A percentile compares a stretch with the other conserved stretches of the same genome.
Conservation (phyloP, 2,113 vertebrate species). For the Callorhinus ursinus region DNA sequence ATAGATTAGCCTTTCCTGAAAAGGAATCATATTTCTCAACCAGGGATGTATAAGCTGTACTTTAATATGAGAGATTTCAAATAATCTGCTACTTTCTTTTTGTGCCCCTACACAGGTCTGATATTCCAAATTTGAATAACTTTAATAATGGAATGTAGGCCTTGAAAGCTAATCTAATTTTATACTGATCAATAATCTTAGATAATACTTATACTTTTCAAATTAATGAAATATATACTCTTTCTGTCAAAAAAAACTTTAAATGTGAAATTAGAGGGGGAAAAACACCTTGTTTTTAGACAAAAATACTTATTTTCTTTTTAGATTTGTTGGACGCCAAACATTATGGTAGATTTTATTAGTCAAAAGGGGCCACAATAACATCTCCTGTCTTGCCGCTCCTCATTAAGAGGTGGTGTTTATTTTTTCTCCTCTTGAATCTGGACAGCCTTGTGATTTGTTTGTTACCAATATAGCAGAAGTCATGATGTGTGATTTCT, state of each 20-base stretch:
- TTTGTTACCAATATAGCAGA: background rate
- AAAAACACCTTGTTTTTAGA: background rate
- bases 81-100: background rate
- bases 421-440: background rate
- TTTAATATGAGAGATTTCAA: background rate
- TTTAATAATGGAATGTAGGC: background rate
- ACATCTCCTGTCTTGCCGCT: background rate
- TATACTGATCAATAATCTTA: background rate
- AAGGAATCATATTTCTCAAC: background rate
- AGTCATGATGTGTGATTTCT: background rate
- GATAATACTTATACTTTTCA: background rate
- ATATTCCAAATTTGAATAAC: background rate
- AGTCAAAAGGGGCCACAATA: background rate
- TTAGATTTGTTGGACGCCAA: background rate
- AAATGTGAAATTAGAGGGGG: background rate
- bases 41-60: background rate
- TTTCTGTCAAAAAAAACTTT: background rate
- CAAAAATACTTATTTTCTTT: background rate
- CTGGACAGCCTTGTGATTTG: background rate
- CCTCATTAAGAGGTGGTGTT: background rate
- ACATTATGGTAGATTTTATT: background rate
- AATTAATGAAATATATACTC: background rate
- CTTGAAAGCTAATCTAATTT: background rate
- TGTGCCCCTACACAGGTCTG: background rate
- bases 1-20: background rate